Evolutionary conservation across 2,113 vertebrate species (phyloP), one percentile per base, ranked within the genome.

Genomic region (Caranx melampygus): DNA sequence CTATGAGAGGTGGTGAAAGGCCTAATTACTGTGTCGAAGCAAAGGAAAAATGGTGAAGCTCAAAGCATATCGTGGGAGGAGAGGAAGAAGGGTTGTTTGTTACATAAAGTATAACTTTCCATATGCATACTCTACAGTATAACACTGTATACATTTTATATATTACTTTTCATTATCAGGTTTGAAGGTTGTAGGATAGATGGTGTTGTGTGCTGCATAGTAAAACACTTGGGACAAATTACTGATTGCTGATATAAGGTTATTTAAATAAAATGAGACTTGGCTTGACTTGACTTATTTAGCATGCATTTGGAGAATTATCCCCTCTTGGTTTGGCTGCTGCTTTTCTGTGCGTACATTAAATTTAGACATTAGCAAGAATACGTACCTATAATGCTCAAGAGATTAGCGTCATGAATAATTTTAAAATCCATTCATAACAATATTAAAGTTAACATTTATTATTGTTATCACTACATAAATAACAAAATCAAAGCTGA

Each of bases 1-100:
- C 75, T 42, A 44, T 63, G 34, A 59, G 75, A 85, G 70, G 40
- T 55, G 55, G 59, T 35, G 69, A 71, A 44, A 57, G 42, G 35
- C 62, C 52, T 72, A 66, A 79, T 83, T 84, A 20, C 77, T 37
- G 31, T 63, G 44, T 62, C 9, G 31, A 73, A 51, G 54, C 31
- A 51, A 18, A 18, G 18, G 7, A 55, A 68, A 61, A 66, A 65
- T 26, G 34, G 37, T 57, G 44, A 80, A 65, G 54, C 52, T 78
- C 33, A 57, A 62, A 82, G 60, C 54, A 14, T 31, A 31, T 20
- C 20, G 55, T 84, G 49, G 72, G 69, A 76, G 63, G 31, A 72
- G 72, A 81, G 7, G 62, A 62, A 3, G 67, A 76, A 69, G 67
- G 37, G 35, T 66, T 67, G 26, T 59, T 69, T 77, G 57, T 68